Conservation (phyloP, 2,888 invertebrate genomes). For the Cyaniris semiargus region DNA sequence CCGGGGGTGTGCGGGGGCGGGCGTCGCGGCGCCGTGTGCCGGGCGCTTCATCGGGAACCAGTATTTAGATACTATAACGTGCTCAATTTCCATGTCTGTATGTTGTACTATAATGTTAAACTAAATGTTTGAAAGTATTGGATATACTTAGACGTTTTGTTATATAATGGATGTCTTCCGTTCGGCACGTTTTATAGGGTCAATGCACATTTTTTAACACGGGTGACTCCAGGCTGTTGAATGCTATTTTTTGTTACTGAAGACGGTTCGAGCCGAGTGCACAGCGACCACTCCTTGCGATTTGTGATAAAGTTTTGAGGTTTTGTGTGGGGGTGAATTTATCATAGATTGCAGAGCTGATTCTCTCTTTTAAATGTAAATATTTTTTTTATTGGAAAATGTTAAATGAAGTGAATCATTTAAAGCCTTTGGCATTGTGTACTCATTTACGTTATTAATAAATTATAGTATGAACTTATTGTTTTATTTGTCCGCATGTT, state of each 20-base stretch:
- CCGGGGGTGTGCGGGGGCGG: not conserved
- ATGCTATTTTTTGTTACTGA: conserved; percentile 51
- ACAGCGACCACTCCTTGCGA: conserved; percentile 73
- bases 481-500: conserved; percentile 47
- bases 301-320: conserved; percentile 71
- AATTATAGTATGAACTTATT: conserved; percentile 74
- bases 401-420: conserved; percentile 78
- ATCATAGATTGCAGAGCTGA: conserved; percentile 70
- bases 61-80: conserved; percentile 72
- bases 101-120: conserved; percentile 74
- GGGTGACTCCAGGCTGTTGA: conserved; percentile 44
- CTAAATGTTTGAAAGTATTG: conserved; percentile 66
- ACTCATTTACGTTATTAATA: conserved; percentile 82
- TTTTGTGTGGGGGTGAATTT: conserved; percentile 64
- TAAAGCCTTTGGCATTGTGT: conserved; percentile 80
- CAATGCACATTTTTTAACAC: conserved; percentile 69
- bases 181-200: conserved; percentile 76
- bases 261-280: conserved; percentile 64
- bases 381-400: conserved; percentile 72
- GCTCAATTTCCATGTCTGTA: conserved; percentile 78
- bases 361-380: conserved; percentile 76
- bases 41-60: conserved; percentile 46
- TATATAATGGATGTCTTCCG: conserved; percentile 86
- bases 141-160: conserved; percentile 86
- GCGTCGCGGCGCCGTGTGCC: not conserved